phyloP scores from a whole-genome alignment of 2,888 invertebrate species.

The Octonoba sinensis region DNA sequence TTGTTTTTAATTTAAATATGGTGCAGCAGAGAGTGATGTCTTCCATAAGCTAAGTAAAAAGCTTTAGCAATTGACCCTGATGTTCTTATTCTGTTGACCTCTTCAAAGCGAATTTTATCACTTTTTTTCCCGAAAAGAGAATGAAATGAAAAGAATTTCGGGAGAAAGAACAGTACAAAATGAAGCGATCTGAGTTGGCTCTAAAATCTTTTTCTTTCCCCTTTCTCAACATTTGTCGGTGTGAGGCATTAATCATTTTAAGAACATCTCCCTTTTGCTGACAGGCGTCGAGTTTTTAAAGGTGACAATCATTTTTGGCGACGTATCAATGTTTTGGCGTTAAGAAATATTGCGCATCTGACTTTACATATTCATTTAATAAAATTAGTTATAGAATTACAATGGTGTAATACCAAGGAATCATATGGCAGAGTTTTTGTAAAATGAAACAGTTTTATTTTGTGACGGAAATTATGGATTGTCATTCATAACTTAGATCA shows the following conservation, averaged over 20 bases:
- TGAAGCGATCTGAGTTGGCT: conserved; percentile 36
- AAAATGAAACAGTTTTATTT: no score
- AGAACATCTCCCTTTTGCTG: conserved; percentile 51
- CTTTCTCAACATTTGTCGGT: conserved; percentile 47
- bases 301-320: conserved; percentile 45
- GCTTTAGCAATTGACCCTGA: conserved; percentile 10
- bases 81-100: conserved; percentile 10
- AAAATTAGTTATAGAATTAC: no score
- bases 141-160: conserved; percentile 32
- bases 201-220: conserved; percentile 20
- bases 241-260: conserved; percentile 55
- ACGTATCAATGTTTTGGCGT: conserved; percentile 38
- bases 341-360: no score
- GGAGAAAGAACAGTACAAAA: conserved; percentile 19
- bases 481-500: no score
- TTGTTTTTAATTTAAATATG: not conserved
- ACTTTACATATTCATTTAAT: no score
- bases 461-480: no score
- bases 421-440: no score
- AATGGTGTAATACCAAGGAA: no score
- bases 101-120: conserved; percentile 11
- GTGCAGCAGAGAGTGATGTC: not conserved
- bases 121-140: not conserved
- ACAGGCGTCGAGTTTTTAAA: conserved; percentile 40
- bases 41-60: not conserved